Evolutionary conservation across 2,888 invertebrate genomes (phyloP), one percentile per base, ranked within the genome.

Genomic region (Cataglyphis albicans): DNA sequence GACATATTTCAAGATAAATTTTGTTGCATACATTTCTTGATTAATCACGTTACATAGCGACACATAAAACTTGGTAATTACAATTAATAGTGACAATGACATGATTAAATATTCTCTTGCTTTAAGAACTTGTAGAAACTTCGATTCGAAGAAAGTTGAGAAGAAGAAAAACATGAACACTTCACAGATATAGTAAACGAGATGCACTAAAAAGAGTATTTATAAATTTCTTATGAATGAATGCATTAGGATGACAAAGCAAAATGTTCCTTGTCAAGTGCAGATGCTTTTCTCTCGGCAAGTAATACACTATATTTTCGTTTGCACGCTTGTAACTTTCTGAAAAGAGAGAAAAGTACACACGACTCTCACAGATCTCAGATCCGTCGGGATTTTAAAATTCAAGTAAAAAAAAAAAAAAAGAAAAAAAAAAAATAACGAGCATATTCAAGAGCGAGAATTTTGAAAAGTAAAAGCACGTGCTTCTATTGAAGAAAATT

Each of bases 141-240:
- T 80, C 21, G 32, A 32, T 59, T 68, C 70, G 21, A 44, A 59
- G 21, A 35, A 25, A 78, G 35, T 59, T 25, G 10, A 38, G 25
- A 35, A 41, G 44, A 59, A 32, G 25, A 18, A 1, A 59, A 44
- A 78, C 32, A 57, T 10, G 32, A 32, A 68, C 70, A 21, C 25
- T 70, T 41, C 21, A 32, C 21, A 76, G 76, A 55, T 52, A 25
- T 35, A 57, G 65, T 57, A 59, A 41, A 52, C 21, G 70, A 59
- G 78, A 59, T 59, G 59, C 59, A 61, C 70, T 80, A 80, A 80
- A 80, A 80, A 59, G 55, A 52, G 52, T n/a, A 52, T 68, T 68
- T 6, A 12, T 38, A 44, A 70, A 59, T 70, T 80, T 70, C 44
- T 80, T 59, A 59, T 68, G 44, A 70, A 68, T 59, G 78, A 70